Percentiles rank a stretch among this genome's conserved stretches.
phyloP scores from a whole-genome alignment of 2,888 invertebrate species.

The Parelbella ahira region DNA sequence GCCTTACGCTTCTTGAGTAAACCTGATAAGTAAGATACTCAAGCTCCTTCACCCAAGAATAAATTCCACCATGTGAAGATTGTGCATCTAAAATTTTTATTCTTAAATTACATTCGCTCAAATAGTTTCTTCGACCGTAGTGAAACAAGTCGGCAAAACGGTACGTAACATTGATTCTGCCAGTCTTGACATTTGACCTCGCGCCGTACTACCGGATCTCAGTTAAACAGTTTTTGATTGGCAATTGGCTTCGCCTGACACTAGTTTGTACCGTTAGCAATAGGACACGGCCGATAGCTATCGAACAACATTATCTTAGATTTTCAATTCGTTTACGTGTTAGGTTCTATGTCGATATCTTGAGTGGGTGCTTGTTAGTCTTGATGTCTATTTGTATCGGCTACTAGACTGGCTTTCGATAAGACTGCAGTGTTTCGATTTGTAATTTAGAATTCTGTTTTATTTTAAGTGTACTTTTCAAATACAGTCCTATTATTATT shows the following conservation, averaged over 20 bases:
- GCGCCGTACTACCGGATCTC: conserved; percentile 31
- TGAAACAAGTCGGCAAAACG: conserved; percentile 3
- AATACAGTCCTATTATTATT: too few species aligned
- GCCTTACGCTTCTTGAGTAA: too few species aligned
- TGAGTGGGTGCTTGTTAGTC: conserved; percentile 21
- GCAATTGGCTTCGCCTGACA: conserved; percentile 31
- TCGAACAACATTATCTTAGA: conserved; percentile 25
- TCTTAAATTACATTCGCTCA: too few species aligned
- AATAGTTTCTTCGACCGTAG: neutral
- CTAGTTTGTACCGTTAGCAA: conserved; percentile 25
- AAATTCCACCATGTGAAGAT: too few species aligned
- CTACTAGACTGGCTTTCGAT: conserved; percentile 5
- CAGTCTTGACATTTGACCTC: conserved; percentile 31
- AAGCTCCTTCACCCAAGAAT: too few species aligned
- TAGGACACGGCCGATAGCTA: conserved; percentile 23
- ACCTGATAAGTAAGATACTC: too few species aligned
- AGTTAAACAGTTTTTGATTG: conserved; percentile 38
- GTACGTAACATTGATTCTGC: conserved; percentile 25
- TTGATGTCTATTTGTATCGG: conserved; percentile 13
- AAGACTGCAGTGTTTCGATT: conserved; percentile 11
- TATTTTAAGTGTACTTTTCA: conserved; percentile 4
- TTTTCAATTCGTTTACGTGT: conserved; percentile 26
- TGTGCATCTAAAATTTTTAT: too few species aligned
- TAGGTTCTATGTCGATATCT: conserved; percentile 22
- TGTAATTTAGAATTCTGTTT: conserved; percentile 5